Evolutionary conservation across 2,113 vertebrate genomes (phyloP).

Genomic region (Canis aureus): DNA sequence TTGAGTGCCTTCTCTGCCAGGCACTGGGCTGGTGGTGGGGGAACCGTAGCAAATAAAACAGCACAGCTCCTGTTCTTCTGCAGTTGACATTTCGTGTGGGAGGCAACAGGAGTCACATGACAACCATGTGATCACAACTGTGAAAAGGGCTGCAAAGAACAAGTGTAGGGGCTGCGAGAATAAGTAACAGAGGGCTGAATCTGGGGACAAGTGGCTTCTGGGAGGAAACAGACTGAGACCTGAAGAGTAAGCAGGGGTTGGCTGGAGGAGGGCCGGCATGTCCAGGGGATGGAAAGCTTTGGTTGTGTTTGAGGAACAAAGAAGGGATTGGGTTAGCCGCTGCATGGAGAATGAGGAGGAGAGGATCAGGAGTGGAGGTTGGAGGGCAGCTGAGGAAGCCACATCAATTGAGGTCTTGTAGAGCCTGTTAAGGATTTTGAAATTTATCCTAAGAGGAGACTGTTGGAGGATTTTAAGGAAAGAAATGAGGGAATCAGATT

Average conservation of each 20-base stretch:
- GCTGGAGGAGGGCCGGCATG: neutral
- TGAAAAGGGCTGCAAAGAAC: neutral
- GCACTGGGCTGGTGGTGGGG: neutral
- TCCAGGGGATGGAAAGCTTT: neutral
- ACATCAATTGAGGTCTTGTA: neutral
- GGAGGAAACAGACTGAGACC: neutral
- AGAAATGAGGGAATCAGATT: neutral
- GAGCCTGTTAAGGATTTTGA: neutral
- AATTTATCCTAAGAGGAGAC: conserved; percentile 21
- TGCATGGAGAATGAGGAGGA: neutral
- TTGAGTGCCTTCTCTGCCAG: neutral
- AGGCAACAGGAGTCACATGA: neutral
- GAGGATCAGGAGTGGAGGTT: neutral
- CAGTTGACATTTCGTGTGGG: neutral
- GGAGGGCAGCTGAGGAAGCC: neutral
- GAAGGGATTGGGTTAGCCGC: neutral
- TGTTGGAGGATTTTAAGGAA: neutral
- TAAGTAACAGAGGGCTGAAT: neutral
- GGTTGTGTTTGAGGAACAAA: neutral
- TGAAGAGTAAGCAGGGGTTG: too few species aligned
- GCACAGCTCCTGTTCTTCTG: too few species aligned
- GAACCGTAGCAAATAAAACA: neutral
- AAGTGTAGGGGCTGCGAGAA: neutral
- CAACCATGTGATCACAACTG: neutral
- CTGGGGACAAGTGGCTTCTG: neutral